Evolutionary conservation across 2,888 invertebrate genomes (phyloP), one percentile per base, ranked within the genome.

Genomic region (Drosophila cognata): DNA sequence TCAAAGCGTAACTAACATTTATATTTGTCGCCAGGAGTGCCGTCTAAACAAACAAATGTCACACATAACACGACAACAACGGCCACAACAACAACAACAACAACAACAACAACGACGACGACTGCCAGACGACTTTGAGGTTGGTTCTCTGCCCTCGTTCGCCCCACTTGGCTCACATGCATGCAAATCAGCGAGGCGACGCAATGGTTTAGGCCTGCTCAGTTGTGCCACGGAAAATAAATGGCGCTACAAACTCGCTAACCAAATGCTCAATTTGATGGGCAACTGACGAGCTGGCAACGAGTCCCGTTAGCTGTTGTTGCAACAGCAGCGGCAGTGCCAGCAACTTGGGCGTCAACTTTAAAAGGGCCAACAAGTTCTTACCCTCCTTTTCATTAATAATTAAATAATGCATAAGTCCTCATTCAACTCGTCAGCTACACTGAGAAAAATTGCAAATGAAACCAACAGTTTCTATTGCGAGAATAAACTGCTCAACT

Each of bases 1-100:
- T 73, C 84, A 84, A 75, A 86, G 87, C 87, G 84, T 81, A 83
- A 84, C 84, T 81, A 86, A 86, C 84, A 86, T 84, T 84, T 84
- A 86, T 86, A 84, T 84, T 81, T 84, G 84, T 86, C 86, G 87
- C 84, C 87, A 77, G 76, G 74, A 79, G 81, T 79, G 86, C 76
- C 74, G 81, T 77, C 85, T 82, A 73, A 85, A 71, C 86, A 83
- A 81, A 83, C 84, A 85, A 80, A 82, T 85, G 86, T 80, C 83
- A 82, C 85, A 82, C 77, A 76, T 77, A 77, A 78, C 85, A 82
- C 83, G 84, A 75, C 67, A 43, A 43, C 65, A 61, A 68, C 70
- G 43, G 29, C 58, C 29, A 62, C 36, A 7, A 6, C 33, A 10
- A 77, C 74, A 70, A 74, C 62, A 29, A 46, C 57, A 64, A 63